These are phyloP conservation scores for Sebastes trivittatus DNA, from an alignment of 2,797 vertebrate genomes.

Conservation along the genomic window DNA sequence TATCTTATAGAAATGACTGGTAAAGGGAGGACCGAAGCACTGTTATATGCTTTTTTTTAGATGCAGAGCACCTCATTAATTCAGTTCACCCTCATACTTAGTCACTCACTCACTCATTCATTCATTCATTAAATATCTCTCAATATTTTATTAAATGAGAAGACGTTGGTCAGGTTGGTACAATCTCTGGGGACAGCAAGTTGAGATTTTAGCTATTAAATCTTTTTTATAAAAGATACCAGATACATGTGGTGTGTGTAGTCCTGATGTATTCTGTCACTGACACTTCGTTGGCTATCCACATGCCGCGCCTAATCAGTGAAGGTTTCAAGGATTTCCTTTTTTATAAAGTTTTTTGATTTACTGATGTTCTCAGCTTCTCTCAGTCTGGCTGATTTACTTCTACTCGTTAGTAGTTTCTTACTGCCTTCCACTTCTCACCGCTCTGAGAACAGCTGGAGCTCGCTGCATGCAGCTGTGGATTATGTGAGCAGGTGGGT, in stretches of 20 bases:
- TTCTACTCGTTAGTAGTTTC: background rate
- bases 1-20: background rate
- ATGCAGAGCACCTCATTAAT: background rate
- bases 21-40: background rate
- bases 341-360: background rate
- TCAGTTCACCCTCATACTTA: background rate
- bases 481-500: conserved; percentile 9
- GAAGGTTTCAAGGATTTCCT: background rate
- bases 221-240: too few species aligned
- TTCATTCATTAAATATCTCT: background rate
- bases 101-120: background rate
- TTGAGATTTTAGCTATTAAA: background rate
- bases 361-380: background rate
- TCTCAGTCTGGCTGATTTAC: background rate
- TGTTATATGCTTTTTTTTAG: background rate
- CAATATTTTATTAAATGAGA: background rate
- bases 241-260: background rate
- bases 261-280: background rate
- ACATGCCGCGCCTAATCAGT: background rate
- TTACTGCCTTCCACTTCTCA: background rate
- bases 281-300: background rate
- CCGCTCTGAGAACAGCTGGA: conserved; percentile 41
- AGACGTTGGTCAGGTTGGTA: background rate
- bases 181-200: background rate
- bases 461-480: conserved; percentile 17